Conservation (phyloP, 1,140 invertebrate species). For the Nilaparvata lugens region DNA sequence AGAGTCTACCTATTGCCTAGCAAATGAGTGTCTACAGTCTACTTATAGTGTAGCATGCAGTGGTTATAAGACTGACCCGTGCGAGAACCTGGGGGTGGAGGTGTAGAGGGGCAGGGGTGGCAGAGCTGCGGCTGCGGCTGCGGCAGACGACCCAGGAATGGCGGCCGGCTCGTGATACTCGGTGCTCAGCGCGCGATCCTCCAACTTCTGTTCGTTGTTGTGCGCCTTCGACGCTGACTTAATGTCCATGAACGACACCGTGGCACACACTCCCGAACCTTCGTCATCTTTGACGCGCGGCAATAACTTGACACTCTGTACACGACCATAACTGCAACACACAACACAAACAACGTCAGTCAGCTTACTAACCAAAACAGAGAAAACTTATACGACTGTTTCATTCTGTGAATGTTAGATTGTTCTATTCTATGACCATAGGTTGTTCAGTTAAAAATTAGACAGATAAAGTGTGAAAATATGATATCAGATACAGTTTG, state of each 20-base stretch:
- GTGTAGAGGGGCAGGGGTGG: conserved; percentile 30
- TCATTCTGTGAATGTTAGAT: no score
- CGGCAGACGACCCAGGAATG: conserved; percentile 43
- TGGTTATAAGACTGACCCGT: conserved; percentile 18
- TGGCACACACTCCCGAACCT: conserved; percentile 50
- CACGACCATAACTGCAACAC: conserved; percentile 82
- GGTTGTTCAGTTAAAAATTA: no score
- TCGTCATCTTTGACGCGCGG: conserved; percentile 45
- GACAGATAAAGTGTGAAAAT: no score
- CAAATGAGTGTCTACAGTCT: no score
- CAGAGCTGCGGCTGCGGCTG: conserved; percentile 40
- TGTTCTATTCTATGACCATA: no score
- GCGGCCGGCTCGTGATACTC: conserved; percentile 86
- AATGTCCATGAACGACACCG: conserved; percentile 94
- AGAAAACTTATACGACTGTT: no score
- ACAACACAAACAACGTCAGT: conserved; percentile 13
- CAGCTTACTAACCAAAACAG: no score
- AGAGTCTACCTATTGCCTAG: no score
- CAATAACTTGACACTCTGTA: conserved; percentile 90
- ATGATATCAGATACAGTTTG: no score
- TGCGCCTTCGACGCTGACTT: conserved; percentile 90
- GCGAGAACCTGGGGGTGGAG: conserved; percentile 19
- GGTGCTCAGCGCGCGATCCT: conserved; percentile 75
- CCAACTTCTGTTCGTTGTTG: conserved; percentile 77
- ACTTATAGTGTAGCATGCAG: no score